Evolutionary conservation across 35 echinoderm and acorn worm genomes (phyloP), one percentile per base, ranked within the genome.

Genomic region (Stichopus chloronotus): DNA sequence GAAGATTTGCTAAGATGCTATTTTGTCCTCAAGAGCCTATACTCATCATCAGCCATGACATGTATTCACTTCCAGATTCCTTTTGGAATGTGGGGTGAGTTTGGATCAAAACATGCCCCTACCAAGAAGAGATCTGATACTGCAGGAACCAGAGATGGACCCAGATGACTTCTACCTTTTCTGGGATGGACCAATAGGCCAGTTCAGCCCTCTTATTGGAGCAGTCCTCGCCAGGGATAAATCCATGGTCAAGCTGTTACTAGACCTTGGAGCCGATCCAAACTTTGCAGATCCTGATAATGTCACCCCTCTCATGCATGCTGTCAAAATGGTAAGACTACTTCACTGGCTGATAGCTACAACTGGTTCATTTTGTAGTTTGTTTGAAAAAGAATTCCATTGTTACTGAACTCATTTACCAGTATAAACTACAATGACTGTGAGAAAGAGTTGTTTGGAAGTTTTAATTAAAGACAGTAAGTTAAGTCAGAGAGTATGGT

Each of bases 271-370:
- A 4, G 93, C 93, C 69, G 87, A 90, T 78, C 87, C 78, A 6
- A 94, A 94, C 71, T 94, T 91, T 59, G 56, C 87, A 56, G 93
- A 94, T 58, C 72, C 89, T 9, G 87, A 91, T 25, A 81, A 84
- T n/a, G 87, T 94, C 14, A 94, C 93, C 9, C 93, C 93, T 65
- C 60, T 94, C 56, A 94, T 94, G 93, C 93, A 94, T 91, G 93
- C 93, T 19, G 93, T 94, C 52, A 94, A 69, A 60, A 94, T 90
- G 81, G 93, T 94, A 60, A 22, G 83, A n/a, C n/a, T n/a, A n/a
- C n/a, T n/a, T n/a, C n/a, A n/a, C n/a, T n/a, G n/a, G n/a, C n/a
- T 91, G 16, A 17, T 88, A 4, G 19, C n/a, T n/a, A n/a, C n/a
- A n/a, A n/a, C n/a, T n/a, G n/a, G n/a, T n/a, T n/a, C n/a, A n/a